Evolutionary conservation across 2,797 vertebrate genomes (phyloP).

Genomic region (Siniperca undulata): DNA sequence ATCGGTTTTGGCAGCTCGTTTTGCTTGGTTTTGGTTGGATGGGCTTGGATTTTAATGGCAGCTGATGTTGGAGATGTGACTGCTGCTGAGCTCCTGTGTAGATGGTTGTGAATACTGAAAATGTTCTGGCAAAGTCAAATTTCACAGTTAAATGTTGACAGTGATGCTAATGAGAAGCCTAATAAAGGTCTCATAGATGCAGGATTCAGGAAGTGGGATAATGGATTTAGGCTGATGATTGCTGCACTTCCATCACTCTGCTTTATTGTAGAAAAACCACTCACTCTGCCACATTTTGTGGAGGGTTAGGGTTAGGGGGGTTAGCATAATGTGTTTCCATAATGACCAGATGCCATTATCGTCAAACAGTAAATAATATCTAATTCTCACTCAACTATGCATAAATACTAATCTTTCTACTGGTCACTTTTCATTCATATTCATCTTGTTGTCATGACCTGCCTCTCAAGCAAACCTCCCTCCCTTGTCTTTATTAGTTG

Average conservation of each 20-base stretch:
- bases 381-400: slow-evolving; percentile 7
- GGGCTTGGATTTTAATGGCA: slow-evolving; percentile 16
- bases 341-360: slow-evolving; percentile 21
- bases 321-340: slow-evolving; percentile 15
- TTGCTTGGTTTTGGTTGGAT: slow-evolving; percentile 4
- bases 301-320: no score
- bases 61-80: background rate
- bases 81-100: background rate
- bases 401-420: background rate
- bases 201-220: slow-evolving; percentile 37
- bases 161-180: slow-evolving; percentile 21
- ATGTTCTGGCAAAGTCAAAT: slow-evolving; percentile 27
- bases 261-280: slow-evolving; percentile 19
- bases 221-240: slow-evolving; percentile 16
- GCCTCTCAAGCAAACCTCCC: background rate
- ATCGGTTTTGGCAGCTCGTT: background rate
- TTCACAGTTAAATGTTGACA: slow-evolving; percentile 7
- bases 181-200: slow-evolving; percentile 13
- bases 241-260: slow-evolving; percentile 19
- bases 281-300: slow-evolving; percentile 24
- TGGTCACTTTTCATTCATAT: background rate
- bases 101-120: slow-evolving; percentile 6
- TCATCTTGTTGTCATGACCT: slow-evolving; percentile 18
- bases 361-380: slow-evolving; percentile 7
- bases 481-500: slow-evolving; percentile 16